These are phyloP conservation scores for Acleris sparsana DNA, from an alignment of 2,888 invertebrate genomes.

Conservation along the genomic window DNA sequence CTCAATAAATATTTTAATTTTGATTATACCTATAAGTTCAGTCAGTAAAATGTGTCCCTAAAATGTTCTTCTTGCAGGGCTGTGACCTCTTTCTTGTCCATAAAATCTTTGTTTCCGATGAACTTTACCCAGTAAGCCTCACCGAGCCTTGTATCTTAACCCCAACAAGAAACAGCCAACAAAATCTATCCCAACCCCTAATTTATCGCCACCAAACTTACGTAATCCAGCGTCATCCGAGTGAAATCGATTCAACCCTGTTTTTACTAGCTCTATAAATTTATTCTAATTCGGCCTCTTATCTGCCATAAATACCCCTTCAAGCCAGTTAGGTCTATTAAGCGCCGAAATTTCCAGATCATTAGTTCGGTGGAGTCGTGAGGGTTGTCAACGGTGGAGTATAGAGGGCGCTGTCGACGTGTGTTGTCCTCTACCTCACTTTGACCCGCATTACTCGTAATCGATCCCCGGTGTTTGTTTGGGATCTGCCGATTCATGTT, in stretches of 20 bases:
- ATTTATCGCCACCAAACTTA: slow-evolving; percentile 2
- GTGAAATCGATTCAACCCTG: slow-evolving; percentile 27
- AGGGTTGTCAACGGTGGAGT: slow-evolving; percentile 31
- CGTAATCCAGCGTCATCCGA: slow-evolving; percentile 8
- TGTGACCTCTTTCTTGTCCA: too few species aligned
- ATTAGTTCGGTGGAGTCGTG: slow-evolving; percentile 39
- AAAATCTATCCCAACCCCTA: slow-evolving; percentile 4
- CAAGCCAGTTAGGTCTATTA: slow-evolving; percentile 39
- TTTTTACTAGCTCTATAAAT: slow-evolving; percentile 35
- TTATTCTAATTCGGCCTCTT: slow-evolving; percentile 31
- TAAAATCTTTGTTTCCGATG: too few species aligned
- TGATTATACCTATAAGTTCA: too few species aligned
- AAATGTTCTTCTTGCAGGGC: too few species aligned
- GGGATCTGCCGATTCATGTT: slow-evolving; percentile 55
- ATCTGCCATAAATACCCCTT: slow-evolving; percentile 33
- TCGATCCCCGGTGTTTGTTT: slow-evolving; percentile 55
- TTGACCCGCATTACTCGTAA: slow-evolving; percentile 39
- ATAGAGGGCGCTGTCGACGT: slow-evolving; percentile 2
- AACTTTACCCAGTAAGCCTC: not conserved
- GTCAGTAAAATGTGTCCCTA: too few species aligned
- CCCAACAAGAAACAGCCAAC: slow-evolving; percentile 1
- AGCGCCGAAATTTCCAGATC: slow-evolving; percentile 44
- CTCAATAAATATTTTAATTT: too few species aligned
- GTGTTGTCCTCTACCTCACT: not conserved
- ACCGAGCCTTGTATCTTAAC: not conserved